Evolutionary conservation across 2,888 invertebrate species (phyloP), one percentile per base, ranked within the genome.

Genomic region (Thera obeliscata): DNA sequence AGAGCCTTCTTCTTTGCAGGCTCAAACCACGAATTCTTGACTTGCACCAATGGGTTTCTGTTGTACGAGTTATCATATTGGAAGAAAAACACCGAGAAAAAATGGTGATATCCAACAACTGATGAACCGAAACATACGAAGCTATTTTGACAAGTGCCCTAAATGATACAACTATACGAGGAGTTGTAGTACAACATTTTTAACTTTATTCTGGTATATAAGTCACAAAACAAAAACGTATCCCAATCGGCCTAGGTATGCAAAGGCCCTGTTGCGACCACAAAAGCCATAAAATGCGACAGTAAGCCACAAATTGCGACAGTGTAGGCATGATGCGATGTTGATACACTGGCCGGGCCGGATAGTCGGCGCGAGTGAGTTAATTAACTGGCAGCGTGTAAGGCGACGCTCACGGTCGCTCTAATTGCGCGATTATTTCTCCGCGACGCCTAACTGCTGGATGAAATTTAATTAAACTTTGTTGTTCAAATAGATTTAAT

Each of bases 401-500:
- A 92, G 93, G 91, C 92, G 92, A 91, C 92, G 93, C 91, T 91
- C 90, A 91, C 91, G 91, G 92, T 87, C 91, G 91, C 91, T 91
- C 93, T 93, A 93, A 93, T 93, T 93, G 93, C 92, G 86, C 93
- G 93, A 93, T 93, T 93, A 93, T 92, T 91, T 92, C 93, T 91
- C 89, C 90, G 89, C 91, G 91, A 90, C 91, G 92, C 94, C 91
- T 92, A 93, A 94, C 94, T 93, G 93, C 91, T 91, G 89, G 92
- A 93, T 93, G 92, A 94, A 93, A 94, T 94, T 94, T 94, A 94
- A 94, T 94, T 94, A 94, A 94, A 94, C 90, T 94, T 94, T 94
- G 94, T 94, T 94, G 94, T 94, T 94, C 92, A 94, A 94, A 94
- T 94, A 94, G 94, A 94, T 94, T 94, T 94, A 94, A 94, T 94